phyloP scores from a whole-genome alignment of 2,888 invertebrate genomes.

The Eurytoma adleriae region DNA sequence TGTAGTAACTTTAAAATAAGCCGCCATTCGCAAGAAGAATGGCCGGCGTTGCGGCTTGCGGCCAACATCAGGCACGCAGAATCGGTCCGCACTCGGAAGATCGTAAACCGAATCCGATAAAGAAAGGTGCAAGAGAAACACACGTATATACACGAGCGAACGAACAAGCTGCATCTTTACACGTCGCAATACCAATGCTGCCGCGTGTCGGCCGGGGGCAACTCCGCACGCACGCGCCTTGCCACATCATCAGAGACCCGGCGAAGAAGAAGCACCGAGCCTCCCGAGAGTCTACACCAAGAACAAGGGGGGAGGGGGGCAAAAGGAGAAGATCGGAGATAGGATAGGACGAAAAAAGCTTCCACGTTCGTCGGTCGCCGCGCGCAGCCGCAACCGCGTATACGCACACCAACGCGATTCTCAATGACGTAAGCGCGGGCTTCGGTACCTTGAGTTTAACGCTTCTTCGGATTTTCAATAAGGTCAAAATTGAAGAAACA shows the following conservation, averaged over 20 bases:
- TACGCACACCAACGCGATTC: background rate
- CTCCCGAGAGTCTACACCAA: background rate
- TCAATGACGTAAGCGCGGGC: conserved; percentile 9
- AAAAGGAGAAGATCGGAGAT: conserved; percentile 5
- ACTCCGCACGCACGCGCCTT: background rate
- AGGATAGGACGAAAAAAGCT: conserved; percentile 11
- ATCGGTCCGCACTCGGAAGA: too few relatives aligned
- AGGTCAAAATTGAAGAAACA: too few relatives aligned
- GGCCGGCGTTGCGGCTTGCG: too few relatives aligned
- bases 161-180: too few relatives aligned
- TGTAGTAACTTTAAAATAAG: too few relatives aligned
- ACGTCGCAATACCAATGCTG: background rate
- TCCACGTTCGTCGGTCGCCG: conserved; percentile 22
- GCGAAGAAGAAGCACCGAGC: background rate
- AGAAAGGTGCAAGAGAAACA: too few relatives aligned
- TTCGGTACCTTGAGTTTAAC: conserved; percentile 2
- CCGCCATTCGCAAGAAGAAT: too few relatives aligned
- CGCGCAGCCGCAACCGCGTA: background rate
- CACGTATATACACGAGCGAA: too few relatives aligned
- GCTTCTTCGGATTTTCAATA: too few relatives aligned
- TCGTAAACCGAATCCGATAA: too few relatives aligned
- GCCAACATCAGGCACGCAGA: too few relatives aligned
- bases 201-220: background rate
- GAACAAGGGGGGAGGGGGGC: background rate
- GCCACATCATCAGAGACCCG: conserved; percentile 43